Conservation (phyloP, 1,140 invertebrate genomes). For the Listronotus bonariensis region DNA sequence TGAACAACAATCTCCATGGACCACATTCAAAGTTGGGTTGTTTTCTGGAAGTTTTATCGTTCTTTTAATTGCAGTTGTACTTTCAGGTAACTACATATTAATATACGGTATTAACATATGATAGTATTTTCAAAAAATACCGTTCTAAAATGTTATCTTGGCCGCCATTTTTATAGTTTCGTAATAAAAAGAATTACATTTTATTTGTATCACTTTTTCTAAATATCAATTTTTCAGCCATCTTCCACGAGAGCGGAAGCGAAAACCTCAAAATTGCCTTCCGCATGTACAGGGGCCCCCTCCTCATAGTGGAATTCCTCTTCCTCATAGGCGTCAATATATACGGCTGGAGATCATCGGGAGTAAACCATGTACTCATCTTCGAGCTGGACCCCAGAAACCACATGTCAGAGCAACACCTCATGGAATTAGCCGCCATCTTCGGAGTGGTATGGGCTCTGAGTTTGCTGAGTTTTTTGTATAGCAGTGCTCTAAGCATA, state of each 20-base stretch:
- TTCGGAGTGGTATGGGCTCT: slow-evolving; percentile 85
- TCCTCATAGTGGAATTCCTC: slow-evolving; percentile 81
- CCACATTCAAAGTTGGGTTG: slow-evolving; percentile 82
- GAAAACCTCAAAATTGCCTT: slow-evolving; percentile 63
- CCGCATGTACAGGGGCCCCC: slow-evolving; percentile 78
- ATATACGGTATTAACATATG: not conserved
- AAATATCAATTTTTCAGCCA: slow-evolving; percentile 55
- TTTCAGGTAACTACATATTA: slow-evolving; percentile 65
- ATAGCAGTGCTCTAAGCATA: slow-evolving; percentile 73
- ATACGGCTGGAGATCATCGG: slow-evolving; percentile 86
- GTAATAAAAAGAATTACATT: too few species aligned
- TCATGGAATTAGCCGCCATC: slow-evolving; percentile 86
- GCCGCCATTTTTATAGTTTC: too few species aligned
- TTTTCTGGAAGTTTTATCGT: slow-evolving; percentile 82
- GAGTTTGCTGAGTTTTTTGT: slow-evolving; percentile 69
- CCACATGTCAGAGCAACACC: slow-evolving; percentile 83
- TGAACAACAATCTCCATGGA: slow-evolving; percentile 82
- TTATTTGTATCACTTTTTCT: too few species aligned
- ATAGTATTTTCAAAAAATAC: too few species aligned
- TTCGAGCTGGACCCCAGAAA: slow-evolving; percentile 91
- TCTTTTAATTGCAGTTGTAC: slow-evolving; percentile 72
- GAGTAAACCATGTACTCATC: slow-evolving; percentile 92
- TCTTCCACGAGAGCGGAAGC: slow-evolving; percentile 55
- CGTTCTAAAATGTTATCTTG: not conserved
- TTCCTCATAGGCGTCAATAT: slow-evolving; percentile 89